These are phyloP conservation scores for Caiman crocodilus DNA, from an alignment of 2,797 vertebrate species.

Conservation along the genomic window DNA sequence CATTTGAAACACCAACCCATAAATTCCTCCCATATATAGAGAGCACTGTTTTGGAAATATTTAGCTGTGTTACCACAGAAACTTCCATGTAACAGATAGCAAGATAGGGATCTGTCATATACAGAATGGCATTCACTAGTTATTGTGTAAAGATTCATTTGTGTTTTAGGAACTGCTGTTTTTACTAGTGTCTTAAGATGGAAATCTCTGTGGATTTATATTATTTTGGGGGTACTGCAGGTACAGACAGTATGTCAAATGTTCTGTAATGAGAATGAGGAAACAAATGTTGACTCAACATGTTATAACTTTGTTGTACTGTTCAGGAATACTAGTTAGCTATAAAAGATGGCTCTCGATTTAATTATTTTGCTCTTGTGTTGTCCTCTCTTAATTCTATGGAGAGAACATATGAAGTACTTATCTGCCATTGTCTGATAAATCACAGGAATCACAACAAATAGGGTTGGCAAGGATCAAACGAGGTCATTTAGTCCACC, in stretches of 20 bases:
- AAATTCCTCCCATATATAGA: constrained; percentile 49
- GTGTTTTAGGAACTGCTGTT: constrained; percentile 60
- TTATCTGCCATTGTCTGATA: constrained; percentile 24
- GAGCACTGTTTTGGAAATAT: constrained; percentile 72
- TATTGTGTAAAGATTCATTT: background rate
- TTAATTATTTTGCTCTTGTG: constrained; percentile 47
- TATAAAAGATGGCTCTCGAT: constrained; percentile 34
- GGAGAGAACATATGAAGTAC: constrained; percentile 8
- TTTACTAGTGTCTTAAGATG: constrained; percentile 41
- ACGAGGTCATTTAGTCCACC: background rate
- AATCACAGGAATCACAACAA: background rate
- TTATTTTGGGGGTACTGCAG: background rate
- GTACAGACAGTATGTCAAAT: background rate
- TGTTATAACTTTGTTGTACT: constrained; percentile 13
- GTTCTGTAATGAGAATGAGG: constrained; percentile 17
- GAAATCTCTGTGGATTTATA: constrained; percentile 40
- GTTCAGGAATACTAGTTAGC: constrained; percentile 47
- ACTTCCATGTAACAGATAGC: constrained; percentile 14
- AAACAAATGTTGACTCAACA: background rate
- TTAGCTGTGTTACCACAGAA: constrained; percentile 74
- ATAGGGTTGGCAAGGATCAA: background rate
- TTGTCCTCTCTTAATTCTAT: constrained; percentile 40
- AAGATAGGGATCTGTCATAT: constrained; percentile 35
- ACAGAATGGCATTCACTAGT: background rate
- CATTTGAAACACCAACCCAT: constrained; percentile 52